Conservation (phyloP, 2,113 vertebrate species). For the Chionis minor region DNA sequence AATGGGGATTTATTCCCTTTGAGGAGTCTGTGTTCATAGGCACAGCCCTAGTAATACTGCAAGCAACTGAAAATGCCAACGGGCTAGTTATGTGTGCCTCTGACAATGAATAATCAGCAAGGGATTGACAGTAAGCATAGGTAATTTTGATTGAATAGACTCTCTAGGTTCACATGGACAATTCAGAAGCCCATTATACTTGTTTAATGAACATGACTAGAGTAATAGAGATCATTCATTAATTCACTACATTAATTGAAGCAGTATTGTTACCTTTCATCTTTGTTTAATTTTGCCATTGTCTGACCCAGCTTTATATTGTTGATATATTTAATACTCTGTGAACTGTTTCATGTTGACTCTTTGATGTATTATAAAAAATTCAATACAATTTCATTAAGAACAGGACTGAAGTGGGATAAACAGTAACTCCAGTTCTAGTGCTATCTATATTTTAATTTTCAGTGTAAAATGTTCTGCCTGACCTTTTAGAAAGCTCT, state of each 20-base stretch:
- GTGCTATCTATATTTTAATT: constrained; percentile 48
- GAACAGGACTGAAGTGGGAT: constrained; percentile 5
- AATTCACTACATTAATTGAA: constrained; percentile 62
- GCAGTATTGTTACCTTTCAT: constrained; percentile 22
- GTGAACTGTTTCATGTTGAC: constrained; percentile 39
- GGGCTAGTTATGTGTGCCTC: background rate
- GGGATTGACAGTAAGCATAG: constrained; percentile 46
- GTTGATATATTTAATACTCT: constrained; percentile 49
- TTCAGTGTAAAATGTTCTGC: constrained; percentile 26
- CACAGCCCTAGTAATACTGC: background rate
- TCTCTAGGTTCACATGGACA: constrained; percentile 44
- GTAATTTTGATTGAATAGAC: constrained; percentile 63
- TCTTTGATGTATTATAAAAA: constrained; percentile 43
- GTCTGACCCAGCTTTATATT: constrained; percentile 30
- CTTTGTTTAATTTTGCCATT: constrained; percentile 47
- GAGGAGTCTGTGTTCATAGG: background rate
- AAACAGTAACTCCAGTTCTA: constrained; percentile 28
- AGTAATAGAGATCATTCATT: constrained; percentile 59
- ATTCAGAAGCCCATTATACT: constrained; percentile 56
- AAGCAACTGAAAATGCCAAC: background rate
- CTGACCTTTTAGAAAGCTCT: constrained; percentile 56
- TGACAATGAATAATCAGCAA: constrained; percentile 50
- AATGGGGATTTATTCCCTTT: background rate
- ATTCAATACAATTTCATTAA: constrained; percentile 39
- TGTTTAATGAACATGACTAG: constrained; percentile 61